Base-by-base conservation (phyloP, 2,797 vertebrate species). In the Euthynnus affinis region DNA sequence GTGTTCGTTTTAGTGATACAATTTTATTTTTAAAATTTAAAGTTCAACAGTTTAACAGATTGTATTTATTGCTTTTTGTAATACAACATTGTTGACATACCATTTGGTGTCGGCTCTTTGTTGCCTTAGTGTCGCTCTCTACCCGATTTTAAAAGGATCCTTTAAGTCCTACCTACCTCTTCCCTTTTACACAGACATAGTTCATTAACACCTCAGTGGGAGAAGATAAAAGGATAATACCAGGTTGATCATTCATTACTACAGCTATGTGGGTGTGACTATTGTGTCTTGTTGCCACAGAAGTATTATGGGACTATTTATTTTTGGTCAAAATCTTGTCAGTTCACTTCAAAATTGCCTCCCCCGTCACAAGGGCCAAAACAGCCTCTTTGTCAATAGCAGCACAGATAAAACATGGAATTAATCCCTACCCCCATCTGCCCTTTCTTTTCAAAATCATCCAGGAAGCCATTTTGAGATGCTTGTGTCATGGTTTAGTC, bases 201-300 rank as follows among this genome's bases (percentile, higher is more conserved):
- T 74, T 80, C 72, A 73, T 57, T 55, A 81, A 61, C 58, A 74
- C 51, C 42, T 23, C 29, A 37, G 71, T 61, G 55, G 69, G 65
- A 80, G 64, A 76, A 68, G 60, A 87, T 79, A 69, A 86, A 84
- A 48, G 53, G 60, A 86, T 78, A 74, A 87, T 55, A 72, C 40
- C 58, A 67, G 27, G 64, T 81, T 83, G 62, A 88, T 73, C 59
- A 57, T 74, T 85, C 70, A 85, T 85, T 83, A 83, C 44, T n/a
- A n/a, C 66, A 75, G 74, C 20, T 1, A 66, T 58, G 82, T 73
- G 75, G 74, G 82, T 51, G 72, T 40, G 55, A 60, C 57, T 37
- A 78, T 63, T 81, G 23, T 69, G 51, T 53, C 68, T 76, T 5
- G 1, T 27, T 71, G 65, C 76, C 80, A 61, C 58, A 27, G 37